Evolutionary conservation across 1,140 invertebrate species (phyloP), one percentile per base, ranked within the genome.

Genomic region (Drosophila takahashii): DNA sequence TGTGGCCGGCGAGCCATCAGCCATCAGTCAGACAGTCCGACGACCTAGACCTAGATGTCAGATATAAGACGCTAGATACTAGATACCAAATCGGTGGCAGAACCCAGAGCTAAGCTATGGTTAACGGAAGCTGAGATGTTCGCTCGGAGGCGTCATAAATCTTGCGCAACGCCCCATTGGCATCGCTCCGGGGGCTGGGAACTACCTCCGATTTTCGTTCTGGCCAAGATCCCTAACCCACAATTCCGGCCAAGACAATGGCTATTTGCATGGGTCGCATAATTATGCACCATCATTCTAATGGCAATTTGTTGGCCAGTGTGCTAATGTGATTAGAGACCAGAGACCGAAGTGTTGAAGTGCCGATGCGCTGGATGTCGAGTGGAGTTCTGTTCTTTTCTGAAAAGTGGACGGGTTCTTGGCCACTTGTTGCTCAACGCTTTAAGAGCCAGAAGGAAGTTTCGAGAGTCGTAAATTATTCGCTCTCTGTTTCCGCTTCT

Each of bases 91-190:
- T 54, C 42, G 37, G 36, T 52, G 71, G 50, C 72, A 61, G 60
- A 48, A 54, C 65, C 44, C 64, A 44, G 44, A 50, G 61, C 57
- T 53, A 54, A 77, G 60, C 67, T 58, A 62, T 50, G 66, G 80
- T 50, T 86, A 86, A 54, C 83, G 83, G 83, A 86, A 86, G 75
- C 79, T 58, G 54, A 65, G 44, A 47, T 54, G 26, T 45, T 44
- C 18, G 44, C 60, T 64, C 32, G 62, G 59, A 87, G 83, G 84
- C 84, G 83, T 79, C 77, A 86, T 86, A 87, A 86, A 86, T 86
- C 79, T 86, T 86, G 83, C 75, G 79, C 76, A 86, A 86, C 77
- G 83, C 45, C 83, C 85, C 83, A 86, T 86, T 83, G 83, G 75
- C 70, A 61, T 37, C 34, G 41, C 48, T 10, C 26, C 26, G 26